Percentiles rank a stretch among this genome's conserved stretches.
Evolutionary conservation across 1,140 invertebrate genomes (phyloP).

Genomic region (Rhyacophila brunnea): DNA sequence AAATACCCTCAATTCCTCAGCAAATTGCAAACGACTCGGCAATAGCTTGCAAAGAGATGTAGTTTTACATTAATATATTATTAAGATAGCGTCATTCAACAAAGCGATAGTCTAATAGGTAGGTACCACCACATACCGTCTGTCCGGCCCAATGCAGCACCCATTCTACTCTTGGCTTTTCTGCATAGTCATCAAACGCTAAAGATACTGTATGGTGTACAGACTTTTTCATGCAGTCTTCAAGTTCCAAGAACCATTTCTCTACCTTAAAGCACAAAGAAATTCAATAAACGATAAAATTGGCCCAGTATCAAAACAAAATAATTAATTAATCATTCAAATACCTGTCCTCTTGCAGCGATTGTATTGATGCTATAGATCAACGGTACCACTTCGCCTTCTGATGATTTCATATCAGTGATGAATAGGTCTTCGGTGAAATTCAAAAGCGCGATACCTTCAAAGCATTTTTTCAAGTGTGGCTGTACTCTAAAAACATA

Average conservation of each 20-base stretch:
- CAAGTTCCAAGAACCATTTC: slow-evolving; percentile 93
- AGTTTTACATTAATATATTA: too few relatives aligned
- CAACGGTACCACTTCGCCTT: slow-evolving; percentile 79
- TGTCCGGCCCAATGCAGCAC: slow-evolving; percentile 88
- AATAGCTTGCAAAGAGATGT: too few relatives aligned
- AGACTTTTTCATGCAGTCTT: slow-evolving; percentile 87
- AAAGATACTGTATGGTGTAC: slow-evolving; percentile 68
- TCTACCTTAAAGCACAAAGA: slow-evolving; percentile 61
- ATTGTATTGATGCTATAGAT: slow-evolving; percentile 81
- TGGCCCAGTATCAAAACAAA: neutral
- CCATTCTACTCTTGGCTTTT: slow-evolving; percentile 71
- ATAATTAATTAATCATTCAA: neutral
- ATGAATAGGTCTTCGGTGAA: slow-evolving; percentile 89
- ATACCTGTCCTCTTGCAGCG: slow-evolving; percentile 85
- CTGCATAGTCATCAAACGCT: slow-evolving; percentile 68
- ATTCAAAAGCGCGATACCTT: slow-evolving; percentile 82
- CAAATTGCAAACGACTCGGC: too few relatives aligned
- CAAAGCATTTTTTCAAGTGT: slow-evolving; percentile 97
- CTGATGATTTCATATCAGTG: slow-evolving; percentile 86
- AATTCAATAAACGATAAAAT: neutral
- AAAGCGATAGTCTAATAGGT: too few relatives aligned
- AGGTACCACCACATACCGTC: slow-evolving; percentile 52
- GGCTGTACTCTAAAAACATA: slow-evolving; percentile 78
- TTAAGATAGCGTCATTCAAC: too few relatives aligned
- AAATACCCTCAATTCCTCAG: too few relatives aligned